Evolutionary conservation across 1,140 invertebrate species (phyloP).

Genomic region (Dreissena rostriformis): DNA sequence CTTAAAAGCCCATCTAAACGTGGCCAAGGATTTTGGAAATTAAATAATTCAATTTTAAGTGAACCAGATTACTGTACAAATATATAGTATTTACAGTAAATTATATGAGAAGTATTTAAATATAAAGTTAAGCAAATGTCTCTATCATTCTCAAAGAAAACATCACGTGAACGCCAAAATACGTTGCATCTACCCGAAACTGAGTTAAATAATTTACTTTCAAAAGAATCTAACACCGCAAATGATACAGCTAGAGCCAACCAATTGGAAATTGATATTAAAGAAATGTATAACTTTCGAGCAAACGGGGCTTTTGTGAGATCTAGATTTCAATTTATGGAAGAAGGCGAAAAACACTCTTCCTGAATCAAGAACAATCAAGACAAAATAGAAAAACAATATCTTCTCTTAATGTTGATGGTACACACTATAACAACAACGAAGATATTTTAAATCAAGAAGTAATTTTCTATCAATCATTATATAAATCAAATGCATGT

Average conservation of each 20-base stretch:
- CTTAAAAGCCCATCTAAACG: no score
- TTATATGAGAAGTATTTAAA: no score
- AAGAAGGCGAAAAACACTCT: conserved; percentile 25
- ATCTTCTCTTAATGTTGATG: neutral
- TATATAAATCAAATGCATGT: neutral
- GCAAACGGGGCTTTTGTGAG: neutral
- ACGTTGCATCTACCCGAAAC: no score
- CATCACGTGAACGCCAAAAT: no score
- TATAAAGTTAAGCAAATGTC: no score
- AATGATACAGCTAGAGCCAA: neutral
- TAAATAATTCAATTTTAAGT: no score
- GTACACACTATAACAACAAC: neutral
- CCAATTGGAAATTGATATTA: neutral
- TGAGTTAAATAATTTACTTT: no score
- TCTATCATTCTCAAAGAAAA: no score
- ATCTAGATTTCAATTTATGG: conserved; percentile 17
- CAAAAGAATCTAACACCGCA: neutral
- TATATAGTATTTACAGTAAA: no score
- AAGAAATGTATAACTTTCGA: neutral
- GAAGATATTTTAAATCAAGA: neutral
- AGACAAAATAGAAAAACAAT: conserved; percentile 25
- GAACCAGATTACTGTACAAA: no score
- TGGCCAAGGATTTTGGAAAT: no score
- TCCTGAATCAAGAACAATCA: conserved; percentile 29
- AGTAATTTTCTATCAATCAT: neutral